These are phyloP conservation scores for Leptatherina wallacei DNA, from an alignment of 2,797 vertebrate genomes.

Conservation along the genomic window DNA sequence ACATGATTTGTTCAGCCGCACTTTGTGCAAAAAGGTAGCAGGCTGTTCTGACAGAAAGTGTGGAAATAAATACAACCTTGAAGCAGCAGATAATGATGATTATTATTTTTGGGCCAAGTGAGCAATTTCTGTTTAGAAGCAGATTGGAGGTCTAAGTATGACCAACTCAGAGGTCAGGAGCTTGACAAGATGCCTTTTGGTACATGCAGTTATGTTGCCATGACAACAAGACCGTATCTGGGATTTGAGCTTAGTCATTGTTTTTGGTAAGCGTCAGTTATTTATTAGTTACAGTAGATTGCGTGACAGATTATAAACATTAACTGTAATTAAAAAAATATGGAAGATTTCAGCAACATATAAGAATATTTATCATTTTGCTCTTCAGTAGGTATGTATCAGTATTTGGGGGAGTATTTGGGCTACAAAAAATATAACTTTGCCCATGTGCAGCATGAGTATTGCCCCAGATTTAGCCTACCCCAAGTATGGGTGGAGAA, in stretches of 20 bases:
- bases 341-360: neutral
- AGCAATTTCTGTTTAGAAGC: slow-evolving; percentile 11
- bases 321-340: neutral
- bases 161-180: slow-evolving; percentile 8
- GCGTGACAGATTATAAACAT: neutral
- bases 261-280: slow-evolving; percentile 1
- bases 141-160: slow-evolving; percentile 3
- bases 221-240: slow-evolving; percentile 18
- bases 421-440: neutral
- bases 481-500: too few species aligned
- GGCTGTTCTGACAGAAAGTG: neutral
- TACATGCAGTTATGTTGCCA: slow-evolving; percentile 15
- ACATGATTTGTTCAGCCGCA: neutral
- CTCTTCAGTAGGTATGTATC: too few species aligned
- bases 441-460: neutral
- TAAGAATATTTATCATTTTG: too few species aligned
- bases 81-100: slow-evolving; percentile 6
- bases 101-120: neutral
- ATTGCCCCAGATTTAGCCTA: neutral
- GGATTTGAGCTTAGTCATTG: slow-evolving; percentile 25
- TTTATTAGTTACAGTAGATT: neutral
- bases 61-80: neutral
- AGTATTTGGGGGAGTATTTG: too few species aligned
- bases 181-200: neutral
- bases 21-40: neutral